Evolutionary conservation across 2,113 vertebrate genomes (phyloP).

Genomic region (Semnopithecus entellus): DNA sequence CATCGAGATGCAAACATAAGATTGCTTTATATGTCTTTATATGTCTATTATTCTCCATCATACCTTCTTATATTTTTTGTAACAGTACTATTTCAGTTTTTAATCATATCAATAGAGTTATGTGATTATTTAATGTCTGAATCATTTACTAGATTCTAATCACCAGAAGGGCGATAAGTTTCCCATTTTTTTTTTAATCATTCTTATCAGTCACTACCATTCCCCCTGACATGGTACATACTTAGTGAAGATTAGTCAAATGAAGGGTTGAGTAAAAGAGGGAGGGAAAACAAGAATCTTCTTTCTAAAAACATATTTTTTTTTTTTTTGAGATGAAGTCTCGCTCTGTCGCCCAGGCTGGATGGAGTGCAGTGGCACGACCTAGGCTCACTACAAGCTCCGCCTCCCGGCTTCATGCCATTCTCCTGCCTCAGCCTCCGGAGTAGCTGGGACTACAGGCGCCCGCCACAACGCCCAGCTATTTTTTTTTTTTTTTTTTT

Average conservation of each 20-base stretch:
- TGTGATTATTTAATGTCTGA: background rate
- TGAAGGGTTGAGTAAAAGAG: background rate
- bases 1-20: too few species aligned
- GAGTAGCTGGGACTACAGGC: too few species aligned
- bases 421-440: too few species aligned
- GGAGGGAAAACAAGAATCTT: background rate
- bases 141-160: background rate
- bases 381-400: too few species aligned
- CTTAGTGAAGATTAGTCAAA: background rate
- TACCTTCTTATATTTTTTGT: background rate
- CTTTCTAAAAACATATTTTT: background rate
- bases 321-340: too few species aligned
- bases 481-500: too few species aligned
- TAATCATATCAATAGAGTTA: background rate
- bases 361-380: too few species aligned
- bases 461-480: too few species aligned
- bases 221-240: background rate
- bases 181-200: slow-evolving; percentile 12
- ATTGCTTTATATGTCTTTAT: background rate
- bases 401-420: too few species aligned
- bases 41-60: background rate
- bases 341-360: too few species aligned
- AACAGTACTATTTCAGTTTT: background rate
- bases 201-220: background rate
- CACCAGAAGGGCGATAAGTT: background rate